Evolutionary conservation across 2,113 vertebrate genomes (phyloP).

Genomic region (Crotalus helleri): DNA sequence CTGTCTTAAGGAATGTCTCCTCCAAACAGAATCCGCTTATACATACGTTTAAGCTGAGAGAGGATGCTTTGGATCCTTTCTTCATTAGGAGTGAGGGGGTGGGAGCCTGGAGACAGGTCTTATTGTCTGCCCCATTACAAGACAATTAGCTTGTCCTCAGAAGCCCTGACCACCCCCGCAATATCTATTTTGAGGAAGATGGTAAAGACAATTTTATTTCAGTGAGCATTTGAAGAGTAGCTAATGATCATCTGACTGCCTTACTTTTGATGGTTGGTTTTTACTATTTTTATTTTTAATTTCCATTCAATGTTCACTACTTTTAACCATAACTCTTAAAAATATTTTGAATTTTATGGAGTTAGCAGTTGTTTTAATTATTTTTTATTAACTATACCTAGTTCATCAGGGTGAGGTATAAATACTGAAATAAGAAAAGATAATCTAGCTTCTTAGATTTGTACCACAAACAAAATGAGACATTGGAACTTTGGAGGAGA

Average conservation of each 20-base stretch:
- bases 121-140: not conserved
- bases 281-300: not conserved
- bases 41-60: not conserved
- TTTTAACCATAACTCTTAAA: not conserved
- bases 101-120: not conserved
- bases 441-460: not conserved
- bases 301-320: not conserved
- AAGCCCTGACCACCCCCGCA: not conserved
- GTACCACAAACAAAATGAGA: not conserved
- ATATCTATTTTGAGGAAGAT: not conserved
- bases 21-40: not conserved
- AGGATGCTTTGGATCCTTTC: not conserved
- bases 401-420: not conserved
- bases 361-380: not conserved
- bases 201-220: constrained; percentile 1
- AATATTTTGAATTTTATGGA: not conserved
- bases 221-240: not conserved
- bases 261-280: not conserved
- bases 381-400: not conserved
- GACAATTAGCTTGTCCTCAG: not conserved
- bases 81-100: not conserved
- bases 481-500: not conserved
- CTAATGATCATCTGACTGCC: not conserved
- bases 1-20: not conserved
- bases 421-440: not conserved